Base-by-base conservation (phyloP, 2,888 invertebrate genomes). In the Drosophila glabriapex region DNA sequence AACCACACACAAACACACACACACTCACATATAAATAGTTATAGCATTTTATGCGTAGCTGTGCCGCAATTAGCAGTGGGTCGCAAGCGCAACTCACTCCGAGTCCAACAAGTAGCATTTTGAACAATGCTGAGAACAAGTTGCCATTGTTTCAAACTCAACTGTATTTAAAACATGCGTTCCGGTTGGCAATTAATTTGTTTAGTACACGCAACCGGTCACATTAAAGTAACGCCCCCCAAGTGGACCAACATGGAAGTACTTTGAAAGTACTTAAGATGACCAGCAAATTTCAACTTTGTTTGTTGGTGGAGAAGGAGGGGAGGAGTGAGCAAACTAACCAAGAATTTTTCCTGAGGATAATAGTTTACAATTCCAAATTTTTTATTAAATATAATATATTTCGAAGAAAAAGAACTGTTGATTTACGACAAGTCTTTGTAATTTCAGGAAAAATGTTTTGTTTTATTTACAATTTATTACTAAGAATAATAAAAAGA, bases 51-150 rank as follows among this genome's bases (percentile, higher is more conserved):
- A 69, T 83, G 84, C 73, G 81, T 71, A 71, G 71, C 49, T 66
- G 68, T 46, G 46, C 71, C 65, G 46, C 80, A 83, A 80, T 83
- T 83, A 83, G 72, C 29, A 28, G 37, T 68, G 50, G 22, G 29
- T 39, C 41, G 54, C 35, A 14, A 39, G 25, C 25, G 33, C 25
- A 49, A 41, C 46, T 35, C 55, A 29, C 55, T 41, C 54, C 12
- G n/a, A 35, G 39, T 33, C n/a, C 22, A 37, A 25, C 43, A 37
- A 55, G 31, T 62, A 49, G 41, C 53, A 25, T 37, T 50, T 41
- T 33, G 7, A 19, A 4, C 60, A 76, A 80, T 68, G 80, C 77
- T 80, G 82, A 66, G 80, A 80, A 82, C n/a, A 19, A 37, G 54
- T 19, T 53, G 35, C 22, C 66, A 82, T 80, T 80, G 82, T 80